Base-by-base conservation (phyloP, 2,797 vertebrate genomes). In the Rhinoraja longicauda region DNA sequence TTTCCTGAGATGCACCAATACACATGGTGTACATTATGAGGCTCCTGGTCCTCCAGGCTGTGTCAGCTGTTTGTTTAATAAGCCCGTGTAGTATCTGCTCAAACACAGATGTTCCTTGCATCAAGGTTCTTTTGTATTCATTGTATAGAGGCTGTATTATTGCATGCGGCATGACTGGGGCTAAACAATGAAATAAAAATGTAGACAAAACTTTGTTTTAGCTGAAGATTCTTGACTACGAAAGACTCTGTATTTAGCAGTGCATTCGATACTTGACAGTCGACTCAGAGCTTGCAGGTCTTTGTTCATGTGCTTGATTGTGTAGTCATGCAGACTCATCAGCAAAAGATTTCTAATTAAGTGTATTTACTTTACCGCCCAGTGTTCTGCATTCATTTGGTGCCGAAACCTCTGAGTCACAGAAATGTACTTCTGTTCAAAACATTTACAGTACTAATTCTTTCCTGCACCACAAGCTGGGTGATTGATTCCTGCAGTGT, bases 21-120 rank as follows among this genome's bases (percentile, higher is more conserved):
- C 90, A 92, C 90, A 92, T 92, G 90, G 67, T 92, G 90, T 75
- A 72, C 36, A 92, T 92, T 92, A 92, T 67, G 64, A 53, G 90
- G 36, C 39, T 92, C 70, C 26, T 75, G 90, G 57, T 92, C 90
- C 90, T 92, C 32, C 70, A 6, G 90, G 90, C 90, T 45, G 90
- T 92, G 90, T 75, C 90, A 92, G 90, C 90, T 92, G 70, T 92
- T 92, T 92, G 90, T 92, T 92, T 92, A 92, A 92, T 92, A 92
- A 92, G 67, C 70, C 39, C 70, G 32, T 6, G 0, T 82, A 0
- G 1, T 81, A 72, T 39, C 94, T 96, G 94, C 96, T 94, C 96
- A 97, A 97, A 96, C 95, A 97, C 96, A 97, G 96, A 96, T 96
- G 96, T 94, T 93, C 94, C 94, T 88, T 76, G 93, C 95, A 94